Evolutionary conservation across 2,797 vertebrate species (phyloP).

Genomic region (Myotis planiceps): DNA sequence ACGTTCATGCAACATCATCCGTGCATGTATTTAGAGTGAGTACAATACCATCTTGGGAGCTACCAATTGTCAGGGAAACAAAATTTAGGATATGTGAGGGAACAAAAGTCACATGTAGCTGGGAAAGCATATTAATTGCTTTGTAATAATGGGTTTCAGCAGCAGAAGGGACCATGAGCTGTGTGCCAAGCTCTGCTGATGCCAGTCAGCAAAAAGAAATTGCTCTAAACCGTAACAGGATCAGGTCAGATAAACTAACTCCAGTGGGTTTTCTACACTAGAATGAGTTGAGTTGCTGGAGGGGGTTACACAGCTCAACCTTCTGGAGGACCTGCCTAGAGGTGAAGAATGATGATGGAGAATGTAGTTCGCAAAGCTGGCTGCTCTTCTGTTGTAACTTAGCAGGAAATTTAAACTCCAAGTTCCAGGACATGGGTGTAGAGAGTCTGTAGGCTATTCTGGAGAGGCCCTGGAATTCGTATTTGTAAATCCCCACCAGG

Average conservation of each 20-base stretch:
- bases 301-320: background rate
- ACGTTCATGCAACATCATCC: background rate
- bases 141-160: background rate
- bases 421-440: background rate
- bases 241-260: background rate
- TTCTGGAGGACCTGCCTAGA: background rate
- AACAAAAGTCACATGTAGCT: background rate
- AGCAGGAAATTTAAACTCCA: background rate
- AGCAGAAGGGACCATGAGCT: background rate
- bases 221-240: background rate
- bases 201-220: background rate
- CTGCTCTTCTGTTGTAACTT: background rate
- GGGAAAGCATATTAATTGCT: background rate
- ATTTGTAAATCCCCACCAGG: background rate
- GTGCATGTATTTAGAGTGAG: background rate
- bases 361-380: background rate
- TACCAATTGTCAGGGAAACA: background rate
- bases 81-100: background rate
- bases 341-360: background rate
- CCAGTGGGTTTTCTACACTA: background rate
- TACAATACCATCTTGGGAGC: background rate
- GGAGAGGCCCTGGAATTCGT: background rate
- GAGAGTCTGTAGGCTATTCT: background rate
- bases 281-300: background rate
- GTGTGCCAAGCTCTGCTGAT: background rate